Conservation (phyloP, 2,888 invertebrate genomes). For the Nomada fabriciana region DNA sequence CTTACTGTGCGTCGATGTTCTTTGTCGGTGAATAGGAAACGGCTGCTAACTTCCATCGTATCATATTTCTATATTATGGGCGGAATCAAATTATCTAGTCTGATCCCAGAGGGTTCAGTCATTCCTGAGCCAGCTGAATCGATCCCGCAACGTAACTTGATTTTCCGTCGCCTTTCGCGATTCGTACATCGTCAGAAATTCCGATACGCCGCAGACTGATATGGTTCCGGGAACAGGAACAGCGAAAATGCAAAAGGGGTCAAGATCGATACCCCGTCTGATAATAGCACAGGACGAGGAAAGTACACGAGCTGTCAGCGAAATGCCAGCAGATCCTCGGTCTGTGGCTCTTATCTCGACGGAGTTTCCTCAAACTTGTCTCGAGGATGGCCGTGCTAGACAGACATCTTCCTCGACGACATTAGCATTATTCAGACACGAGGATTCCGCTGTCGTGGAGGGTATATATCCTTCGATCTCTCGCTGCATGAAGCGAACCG, state of each 20-base stretch:
- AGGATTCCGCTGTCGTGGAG: slow-evolving; percentile 30
- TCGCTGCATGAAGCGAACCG: slow-evolving; percentile 26
- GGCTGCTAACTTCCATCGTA: no score
- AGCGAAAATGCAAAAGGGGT: neutral
- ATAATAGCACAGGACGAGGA: slow-evolving; percentile 22
- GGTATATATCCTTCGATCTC: slow-evolving; percentile 66
- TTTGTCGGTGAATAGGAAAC: no score
- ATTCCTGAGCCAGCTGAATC: no score
- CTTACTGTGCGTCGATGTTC: no score
- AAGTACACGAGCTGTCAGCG: slow-evolving; percentile 28
- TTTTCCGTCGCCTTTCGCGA: no score
- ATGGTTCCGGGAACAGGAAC: slow-evolving; percentile 1
- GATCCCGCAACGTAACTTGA: no score
- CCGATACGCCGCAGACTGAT: slow-evolving; percentile 33
- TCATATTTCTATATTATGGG: no score
- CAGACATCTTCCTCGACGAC: slow-evolving; percentile 64
- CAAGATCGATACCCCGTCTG: slow-evolving; percentile 33
- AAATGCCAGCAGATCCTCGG: slow-evolving; percentile 27
- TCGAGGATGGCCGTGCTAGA: slow-evolving; percentile 32
- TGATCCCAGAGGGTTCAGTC: no score
- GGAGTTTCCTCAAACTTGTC: slow-evolving; percentile 62
- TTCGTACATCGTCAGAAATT: neutral
- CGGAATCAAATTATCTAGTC: no score
- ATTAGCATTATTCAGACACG: slow-evolving; percentile 66
- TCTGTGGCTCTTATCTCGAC: slow-evolving; percentile 39